phyloP scores from a whole-genome alignment of 2,888 invertebrate genomes.

The Philopedon plagiatum region DNA sequence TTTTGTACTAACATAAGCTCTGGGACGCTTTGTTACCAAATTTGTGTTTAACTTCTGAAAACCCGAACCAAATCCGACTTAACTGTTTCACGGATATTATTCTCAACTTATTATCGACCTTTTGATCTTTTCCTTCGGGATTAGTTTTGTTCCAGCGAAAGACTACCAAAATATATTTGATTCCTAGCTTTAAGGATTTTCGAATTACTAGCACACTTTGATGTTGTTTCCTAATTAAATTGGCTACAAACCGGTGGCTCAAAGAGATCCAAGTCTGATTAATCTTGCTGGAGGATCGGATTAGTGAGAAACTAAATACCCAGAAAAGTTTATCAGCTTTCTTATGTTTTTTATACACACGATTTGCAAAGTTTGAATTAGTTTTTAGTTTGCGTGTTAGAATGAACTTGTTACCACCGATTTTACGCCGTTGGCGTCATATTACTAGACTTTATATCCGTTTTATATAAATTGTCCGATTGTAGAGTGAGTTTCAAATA shows the following conservation, averaged over 20 bases:
- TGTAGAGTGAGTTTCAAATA: too few species aligned
- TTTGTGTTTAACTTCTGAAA: too few species aligned
- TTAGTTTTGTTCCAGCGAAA: constrained; percentile 1
- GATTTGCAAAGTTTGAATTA: constrained; percentile 29
- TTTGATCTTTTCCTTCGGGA: not conserved
- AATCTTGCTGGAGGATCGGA: constrained; percentile 18
- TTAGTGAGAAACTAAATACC: constrained; percentile 24
- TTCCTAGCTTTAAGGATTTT: constrained; percentile 5
- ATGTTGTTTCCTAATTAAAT: constrained; percentile 27
- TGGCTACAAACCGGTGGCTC: constrained; percentile 11
- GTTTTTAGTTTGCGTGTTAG: constrained; percentile 12
- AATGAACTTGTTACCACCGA: not conserved
- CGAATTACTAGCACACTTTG: constrained; percentile 13
- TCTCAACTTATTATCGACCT: not conserved
- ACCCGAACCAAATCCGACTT: too few species aligned
- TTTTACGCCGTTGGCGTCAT: not conserved
- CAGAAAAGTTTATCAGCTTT: constrained; percentile 16
- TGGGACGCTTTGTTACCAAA: too few species aligned
- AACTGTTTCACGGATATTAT: too few species aligned
- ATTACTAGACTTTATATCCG: not conserved
- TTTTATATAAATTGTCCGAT: too few species aligned
- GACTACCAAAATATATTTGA: not conserved
- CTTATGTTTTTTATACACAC: constrained; percentile 16
- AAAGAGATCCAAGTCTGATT: constrained; percentile 16
- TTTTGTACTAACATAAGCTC: too few species aligned